Base-by-base conservation (phyloP, 2,797 vertebrate genomes). In the Pangasius mekongensis region DNA sequence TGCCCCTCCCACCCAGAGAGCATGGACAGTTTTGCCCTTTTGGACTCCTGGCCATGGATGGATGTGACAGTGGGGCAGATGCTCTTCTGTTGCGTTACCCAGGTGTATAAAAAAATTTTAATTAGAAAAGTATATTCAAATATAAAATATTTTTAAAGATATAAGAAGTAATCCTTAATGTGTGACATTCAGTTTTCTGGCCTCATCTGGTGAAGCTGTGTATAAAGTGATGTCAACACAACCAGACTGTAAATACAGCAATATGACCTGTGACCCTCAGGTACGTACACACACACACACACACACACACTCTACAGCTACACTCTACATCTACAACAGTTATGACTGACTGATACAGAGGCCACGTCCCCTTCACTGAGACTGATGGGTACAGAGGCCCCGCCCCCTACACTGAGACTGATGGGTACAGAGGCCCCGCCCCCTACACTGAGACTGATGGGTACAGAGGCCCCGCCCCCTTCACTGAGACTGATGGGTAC, bases 201-300 rank as follows among this genome's bases (percentile, higher is more conserved):
- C 97, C 58, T 98, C 98, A 5, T 98, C 98, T 83, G 98, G 98
- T 49, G 94, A 97, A 62, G 95, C 98, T 8, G 92, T 99, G 58
- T 99, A 99, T 94, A 99, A 98, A 96, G 96, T 99, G 87, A 95
- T 97, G 92, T 95, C 96, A 52, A 93, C 95, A 91, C 95, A 96
- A 30, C 95, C 96, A 16, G 92, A 93, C 49, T 99, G 98, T 95
- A 94, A 96, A 89, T 96, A 98, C 92, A 96, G 95, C 92, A 98
- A 98, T 93, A 89, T 94, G 92, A 97, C 96, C 76, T 99, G 98
- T 94, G 93, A 95, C 91, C 98, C 97, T 22, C 94, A 97, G 96
- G 98, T 98, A 89, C n/a, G 2, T 10, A 36, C 67, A 20, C 67
- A 8, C 33, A 20, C 67, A 36, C 66, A 24, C 58, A 24, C 22